These are phyloP conservation scores for Bruchidius siliquastri DNA, from an alignment of 2,888 invertebrate species.

Conservation along the genomic window DNA sequence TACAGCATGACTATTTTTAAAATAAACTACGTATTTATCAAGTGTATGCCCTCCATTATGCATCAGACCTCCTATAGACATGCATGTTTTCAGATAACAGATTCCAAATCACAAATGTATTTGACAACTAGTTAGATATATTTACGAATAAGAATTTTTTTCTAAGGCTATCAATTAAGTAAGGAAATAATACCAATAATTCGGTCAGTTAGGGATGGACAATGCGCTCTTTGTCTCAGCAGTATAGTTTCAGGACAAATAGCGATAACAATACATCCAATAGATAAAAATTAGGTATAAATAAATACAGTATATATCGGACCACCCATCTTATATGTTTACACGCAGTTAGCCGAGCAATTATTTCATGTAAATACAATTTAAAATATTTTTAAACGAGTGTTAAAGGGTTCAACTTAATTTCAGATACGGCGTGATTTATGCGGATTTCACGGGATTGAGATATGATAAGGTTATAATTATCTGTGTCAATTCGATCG, in stretches of 20 bases:
- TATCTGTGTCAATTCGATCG: slow-evolving; percentile 1
- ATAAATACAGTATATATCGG: neutral
- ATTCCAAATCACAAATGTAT: too few relatives aligned
- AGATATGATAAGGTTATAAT: neutral
- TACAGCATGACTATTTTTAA: too few relatives aligned
- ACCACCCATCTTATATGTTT: slow-evolving; percentile 2
- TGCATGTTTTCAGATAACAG: too few relatives aligned
- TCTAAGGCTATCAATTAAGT: too few relatives aligned
- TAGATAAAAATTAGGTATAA: neutral
- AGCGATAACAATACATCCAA: neutral
- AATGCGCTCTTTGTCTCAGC: neutral
- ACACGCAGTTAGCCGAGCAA: neutral
- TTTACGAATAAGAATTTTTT: too few relatives aligned
- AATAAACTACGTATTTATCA: too few relatives aligned
- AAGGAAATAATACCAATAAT: neutral
- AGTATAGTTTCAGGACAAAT: neutral
- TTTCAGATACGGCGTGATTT: slow-evolving; percentile 1
- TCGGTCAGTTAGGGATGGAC: neutral
- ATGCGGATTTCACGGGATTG: neutral
- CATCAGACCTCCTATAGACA: too few relatives aligned
- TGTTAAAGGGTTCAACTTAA: neutral
- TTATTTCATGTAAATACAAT: slow-evolving; percentile 3
- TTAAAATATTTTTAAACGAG: slow-evolving; percentile 2
- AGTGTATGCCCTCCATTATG: too few relatives aligned
- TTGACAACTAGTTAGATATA: too few relatives aligned